Conservation (phyloP, 2,888 invertebrate genomes). For the Mylabris sibirica region DNA sequence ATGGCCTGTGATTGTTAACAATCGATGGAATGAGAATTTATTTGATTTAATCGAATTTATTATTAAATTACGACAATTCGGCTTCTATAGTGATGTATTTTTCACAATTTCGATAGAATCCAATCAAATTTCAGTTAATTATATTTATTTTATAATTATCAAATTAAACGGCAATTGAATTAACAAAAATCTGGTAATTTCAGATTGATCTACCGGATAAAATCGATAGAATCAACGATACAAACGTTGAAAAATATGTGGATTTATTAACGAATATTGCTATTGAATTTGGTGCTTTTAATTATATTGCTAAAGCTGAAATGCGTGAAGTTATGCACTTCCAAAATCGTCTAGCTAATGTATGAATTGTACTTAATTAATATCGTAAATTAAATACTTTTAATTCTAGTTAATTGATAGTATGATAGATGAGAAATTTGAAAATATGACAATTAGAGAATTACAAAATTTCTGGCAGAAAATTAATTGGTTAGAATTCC, state of each 20-base stretch:
- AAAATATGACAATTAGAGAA: constrained; percentile 13
- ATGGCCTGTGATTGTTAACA: constrained; percentile 43
- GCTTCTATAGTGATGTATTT: constrained; percentile 37
- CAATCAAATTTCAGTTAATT: neutral
- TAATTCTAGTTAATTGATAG: neutral
- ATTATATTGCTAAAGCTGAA: constrained; percentile 31
- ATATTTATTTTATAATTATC: neutral
- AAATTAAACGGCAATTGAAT: neutral
- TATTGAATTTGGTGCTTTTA: constrained; percentile 36
- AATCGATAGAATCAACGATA: constrained; percentile 26
- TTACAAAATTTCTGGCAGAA: constrained; percentile 19
- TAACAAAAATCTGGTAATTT: constrained; percentile 20
- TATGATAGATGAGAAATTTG: neutral
- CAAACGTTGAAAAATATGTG: constrained; percentile 34
- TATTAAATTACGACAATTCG: constrained; percentile 28
- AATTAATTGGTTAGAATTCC: constrained; percentile 22
- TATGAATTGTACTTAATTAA: constrained; percentile 16
- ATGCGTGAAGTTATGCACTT: constrained; percentile 33
- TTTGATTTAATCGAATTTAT: constrained; percentile 40
- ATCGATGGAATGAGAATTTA: constrained; percentile 37
- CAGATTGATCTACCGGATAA: constrained; percentile 40
- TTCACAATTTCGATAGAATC: constrained; percentile 21
- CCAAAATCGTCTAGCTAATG: constrained; percentile 33
- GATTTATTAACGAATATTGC: constrained; percentile 39
- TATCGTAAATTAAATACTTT: neutral